These are phyloP conservation scores for Loris lydekkerianus DNA, from an alignment of 2,797 vertebrate genomes.

Conservation along the genomic window DNA sequence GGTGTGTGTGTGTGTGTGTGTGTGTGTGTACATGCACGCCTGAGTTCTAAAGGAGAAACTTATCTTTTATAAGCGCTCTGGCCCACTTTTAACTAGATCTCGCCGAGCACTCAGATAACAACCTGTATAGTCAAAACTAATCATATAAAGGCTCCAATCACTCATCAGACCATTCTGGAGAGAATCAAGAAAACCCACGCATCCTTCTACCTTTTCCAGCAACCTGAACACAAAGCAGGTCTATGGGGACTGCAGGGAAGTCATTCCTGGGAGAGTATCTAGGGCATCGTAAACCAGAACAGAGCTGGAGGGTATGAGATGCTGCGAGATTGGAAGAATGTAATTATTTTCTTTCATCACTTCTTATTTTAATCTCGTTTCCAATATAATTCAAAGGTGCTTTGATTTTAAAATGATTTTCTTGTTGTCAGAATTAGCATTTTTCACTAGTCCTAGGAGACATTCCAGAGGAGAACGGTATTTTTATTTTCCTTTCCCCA, in stretches of 20 bases:
- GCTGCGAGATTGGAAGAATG: conserved; percentile 20
- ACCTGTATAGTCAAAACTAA: neutral
- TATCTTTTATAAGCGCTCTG: neutral
- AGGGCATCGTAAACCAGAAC: conserved; percentile 41
- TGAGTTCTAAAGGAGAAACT: neutral
- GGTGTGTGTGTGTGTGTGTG: neutral
- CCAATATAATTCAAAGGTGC: conserved; percentile 70
- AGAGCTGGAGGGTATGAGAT: conserved; percentile 37
- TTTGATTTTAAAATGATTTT: conserved; percentile 69
- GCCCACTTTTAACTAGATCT: conserved; percentile 10
- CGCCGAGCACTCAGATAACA: neutral
- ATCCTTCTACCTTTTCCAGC: conserved; percentile 68
- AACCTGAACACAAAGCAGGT: conserved; percentile 79
- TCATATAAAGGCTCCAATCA: neutral
- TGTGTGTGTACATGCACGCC: neutral
- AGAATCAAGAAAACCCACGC: conserved; percentile 75
- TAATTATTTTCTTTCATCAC: conserved; percentile 25
- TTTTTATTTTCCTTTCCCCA: conserved; percentile 69
- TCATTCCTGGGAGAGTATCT: conserved; percentile 59
- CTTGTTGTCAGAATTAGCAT: conserved; percentile 76
- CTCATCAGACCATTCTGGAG: conserved; percentile 36
- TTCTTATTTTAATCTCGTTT: conserved; percentile 65
- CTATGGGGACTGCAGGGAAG: conserved; percentile 40
- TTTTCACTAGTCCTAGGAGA: conserved; percentile 73
- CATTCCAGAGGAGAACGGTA: conserved; percentile 72